Evolutionary conservation across 2,113 vertebrate genomes (phyloP), one percentile per base, ranked within the genome.

Genomic region (Odontophorus gujanensis): DNA sequence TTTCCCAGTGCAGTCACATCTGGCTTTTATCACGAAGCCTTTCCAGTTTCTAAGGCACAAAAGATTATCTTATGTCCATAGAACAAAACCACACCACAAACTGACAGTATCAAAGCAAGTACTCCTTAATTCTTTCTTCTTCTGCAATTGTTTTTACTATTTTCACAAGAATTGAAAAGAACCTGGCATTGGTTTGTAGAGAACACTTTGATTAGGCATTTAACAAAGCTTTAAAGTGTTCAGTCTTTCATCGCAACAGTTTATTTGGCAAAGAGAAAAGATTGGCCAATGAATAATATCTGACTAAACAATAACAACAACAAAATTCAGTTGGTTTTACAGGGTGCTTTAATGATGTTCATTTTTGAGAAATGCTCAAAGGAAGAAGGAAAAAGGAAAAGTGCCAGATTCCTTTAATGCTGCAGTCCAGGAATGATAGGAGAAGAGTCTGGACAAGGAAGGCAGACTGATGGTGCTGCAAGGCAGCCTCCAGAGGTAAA

Each of bases 11-110:
- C 67, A 90, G 63, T 77, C 71, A 90, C 89, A 96, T 90, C 90
- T 95, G 92, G 85, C 62, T 96, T 93, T 94, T 91, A 90, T 89
- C 92, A 96, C 2, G 3, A 81, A 92, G 34, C 21, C 36, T 87
- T 90, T 95, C 81, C 92, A 93, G 85, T 69, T 92, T 90, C 81
- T 57, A 86, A 86, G 57, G 74, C 75, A 94, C 76, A 90, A 50
- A 95, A 87, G 57, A 91, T 73, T 85, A 89, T 85, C 87, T 85
- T 78, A 51, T 45, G 57, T 47, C 42, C 13, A 2, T 89, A 85
- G 88, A 94, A 89, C 65, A 96, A 90, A 92, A 68, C 59, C 47
- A 58, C 42, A 38, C 47, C 59, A 94, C 28, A 81, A 77, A 63
- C 55, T 25, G 75, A 75, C 73, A 87, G 43, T 17, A 91, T 4